A percentile compares a stretch with the other conserved stretches of the same genome.
phyloP scores from a whole-genome alignment of 2,797 vertebrate species.

The Poecilia picta region DNA sequence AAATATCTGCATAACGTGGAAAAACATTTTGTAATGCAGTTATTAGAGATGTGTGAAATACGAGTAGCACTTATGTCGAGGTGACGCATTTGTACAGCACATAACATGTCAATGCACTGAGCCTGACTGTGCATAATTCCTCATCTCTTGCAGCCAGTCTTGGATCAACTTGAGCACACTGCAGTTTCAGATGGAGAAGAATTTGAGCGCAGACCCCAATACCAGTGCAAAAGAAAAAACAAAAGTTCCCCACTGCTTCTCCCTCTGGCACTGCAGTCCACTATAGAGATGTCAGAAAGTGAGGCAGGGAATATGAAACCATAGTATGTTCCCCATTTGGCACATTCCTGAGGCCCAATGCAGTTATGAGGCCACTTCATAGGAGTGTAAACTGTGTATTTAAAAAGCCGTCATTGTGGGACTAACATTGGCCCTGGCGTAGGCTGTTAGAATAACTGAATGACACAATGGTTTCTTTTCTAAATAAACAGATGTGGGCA shows the following conservation, averaged over 20 bases:
- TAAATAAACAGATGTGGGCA: conserved; percentile 89
- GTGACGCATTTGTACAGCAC: not conserved
- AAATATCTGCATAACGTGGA: not conserved
- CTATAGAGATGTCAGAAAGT: conserved; percentile 71
- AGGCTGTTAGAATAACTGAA: conserved; percentile 86
- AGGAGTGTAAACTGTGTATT: conserved; percentile 83
- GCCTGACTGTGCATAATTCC: not conserved
- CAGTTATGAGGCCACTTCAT: conserved; percentile 83
- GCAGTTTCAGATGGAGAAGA: conserved; percentile 45
- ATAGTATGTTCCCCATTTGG: conserved; percentile 73
- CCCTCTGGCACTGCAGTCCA: conserved; percentile 61
- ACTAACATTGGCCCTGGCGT: conserved; percentile 79
- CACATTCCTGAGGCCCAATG: conserved; percentile 69
- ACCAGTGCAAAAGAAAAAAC: conserved; percentile 75
- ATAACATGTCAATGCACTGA: not conserved
- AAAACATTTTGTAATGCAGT: not conserved
- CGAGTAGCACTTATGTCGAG: not conserved
- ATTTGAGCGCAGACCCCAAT: conserved; percentile 80
- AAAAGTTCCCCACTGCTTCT: conserved; percentile 67
- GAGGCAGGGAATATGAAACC: conserved; percentile 76
- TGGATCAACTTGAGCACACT: not conserved
- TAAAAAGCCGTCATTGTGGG: conserved; percentile 83
- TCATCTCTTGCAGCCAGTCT: not conserved
- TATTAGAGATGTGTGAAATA: not conserved
- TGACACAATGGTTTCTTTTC: conserved; percentile 90